These are phyloP conservation scores for Eristalinus sepulchralis DNA, from an alignment of 2,888 invertebrate genomes.

Conservation along the genomic window DNA sequence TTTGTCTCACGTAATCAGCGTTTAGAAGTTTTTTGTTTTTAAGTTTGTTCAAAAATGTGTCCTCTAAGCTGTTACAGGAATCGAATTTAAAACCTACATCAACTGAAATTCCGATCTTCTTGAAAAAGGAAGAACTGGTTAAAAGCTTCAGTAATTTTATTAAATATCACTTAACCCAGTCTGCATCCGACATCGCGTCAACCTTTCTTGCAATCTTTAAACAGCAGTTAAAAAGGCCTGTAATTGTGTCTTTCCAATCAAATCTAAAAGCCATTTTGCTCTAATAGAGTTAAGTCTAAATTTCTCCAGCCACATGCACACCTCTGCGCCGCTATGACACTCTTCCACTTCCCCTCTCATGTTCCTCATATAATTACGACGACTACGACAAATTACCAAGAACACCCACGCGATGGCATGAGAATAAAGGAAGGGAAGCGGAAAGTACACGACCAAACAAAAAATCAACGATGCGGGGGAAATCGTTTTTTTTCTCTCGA, in stretches of 20 bases:
- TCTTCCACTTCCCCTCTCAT: not conserved
- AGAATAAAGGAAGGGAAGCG: conserved; percentile 52
- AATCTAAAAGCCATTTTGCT: not conserved
- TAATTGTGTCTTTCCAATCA: not conserved
- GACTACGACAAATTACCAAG: conserved; percentile 43
- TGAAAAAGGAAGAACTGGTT: too few species aligned
- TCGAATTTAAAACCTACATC: too few species aligned
- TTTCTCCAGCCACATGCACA: conserved; percentile 9
- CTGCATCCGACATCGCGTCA: not conserved
- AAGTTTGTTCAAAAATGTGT: too few species aligned
- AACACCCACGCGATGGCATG: conserved; percentile 61
- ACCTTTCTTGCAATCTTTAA: not conserved
- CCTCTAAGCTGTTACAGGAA: too few species aligned
- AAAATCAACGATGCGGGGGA: conserved; percentile 15
- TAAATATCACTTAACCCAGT: too few species aligned
- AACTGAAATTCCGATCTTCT: too few species aligned
- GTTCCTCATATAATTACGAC: conserved; percentile 4
- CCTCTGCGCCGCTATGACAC: not conserved
- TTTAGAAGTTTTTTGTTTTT: too few species aligned
- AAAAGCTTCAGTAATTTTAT: too few species aligned
- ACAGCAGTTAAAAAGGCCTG: not conserved
- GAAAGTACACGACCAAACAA: conserved; percentile 23
- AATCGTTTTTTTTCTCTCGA: conserved; percentile 44
- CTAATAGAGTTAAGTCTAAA: conserved; percentile 6
- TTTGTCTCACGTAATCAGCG: too few species aligned